Conservation (phyloP, 2,888 invertebrate genomes). For the Ptilodon capucinus region DNA sequence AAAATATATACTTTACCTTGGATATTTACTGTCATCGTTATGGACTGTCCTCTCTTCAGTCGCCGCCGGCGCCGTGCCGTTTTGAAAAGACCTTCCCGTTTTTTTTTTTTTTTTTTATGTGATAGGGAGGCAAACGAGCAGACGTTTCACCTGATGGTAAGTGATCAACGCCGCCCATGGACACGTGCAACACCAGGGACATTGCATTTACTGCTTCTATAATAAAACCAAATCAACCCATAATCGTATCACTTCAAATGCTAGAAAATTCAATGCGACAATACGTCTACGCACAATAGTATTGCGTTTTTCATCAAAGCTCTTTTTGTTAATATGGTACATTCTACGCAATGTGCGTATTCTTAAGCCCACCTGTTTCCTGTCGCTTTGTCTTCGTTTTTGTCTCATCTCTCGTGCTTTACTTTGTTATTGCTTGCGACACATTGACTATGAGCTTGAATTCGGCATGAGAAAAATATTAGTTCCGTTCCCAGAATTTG, state of each 20-base stretch:
- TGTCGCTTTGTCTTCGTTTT: constrained; percentile 59
- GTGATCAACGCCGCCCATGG: too few species aligned
- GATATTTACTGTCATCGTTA: background rate
- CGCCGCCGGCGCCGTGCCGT: too few species aligned
- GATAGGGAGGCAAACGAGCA: too few species aligned
- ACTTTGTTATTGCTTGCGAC: constrained; percentile 31
- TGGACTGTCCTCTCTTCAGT: background rate
- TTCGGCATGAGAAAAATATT: constrained; percentile 25
- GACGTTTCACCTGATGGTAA: too few species aligned
- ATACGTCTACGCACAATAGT: constrained; percentile 3
- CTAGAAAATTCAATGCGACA: background rate
- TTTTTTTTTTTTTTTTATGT: too few species aligned
- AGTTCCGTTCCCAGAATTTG: constrained; percentile 17
- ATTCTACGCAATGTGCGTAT: constrained; percentile 24
- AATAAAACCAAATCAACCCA: background rate
- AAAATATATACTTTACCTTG: background rate
- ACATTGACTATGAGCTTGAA: constrained; percentile 26
- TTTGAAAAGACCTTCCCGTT: background rate
- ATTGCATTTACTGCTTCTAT: background rate
- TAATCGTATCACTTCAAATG: background rate
- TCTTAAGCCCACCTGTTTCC: constrained; percentile 44
- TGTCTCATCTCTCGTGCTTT: constrained; percentile 51
- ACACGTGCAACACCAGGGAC: too few species aligned
- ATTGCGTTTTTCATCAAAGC: constrained; percentile 15
- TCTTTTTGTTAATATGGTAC: constrained; percentile 18